Base-by-base conservation (phyloP, 1,140 invertebrate genomes). In the Papilio xuthus region DNA sequence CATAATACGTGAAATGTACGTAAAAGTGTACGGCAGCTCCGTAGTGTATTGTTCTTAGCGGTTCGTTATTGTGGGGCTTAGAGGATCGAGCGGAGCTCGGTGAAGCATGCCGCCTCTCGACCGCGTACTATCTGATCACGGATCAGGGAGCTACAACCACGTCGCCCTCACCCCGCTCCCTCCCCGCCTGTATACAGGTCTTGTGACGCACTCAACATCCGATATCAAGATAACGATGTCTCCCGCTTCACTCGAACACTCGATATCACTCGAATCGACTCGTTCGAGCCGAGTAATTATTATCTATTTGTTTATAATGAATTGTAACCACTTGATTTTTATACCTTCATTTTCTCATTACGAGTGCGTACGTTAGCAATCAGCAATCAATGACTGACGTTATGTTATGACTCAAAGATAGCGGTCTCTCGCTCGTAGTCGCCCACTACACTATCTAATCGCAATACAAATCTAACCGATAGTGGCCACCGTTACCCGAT, bases 261-360 rank as follows among this genome's bases (percentile, higher is more conserved):
- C 84, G 77, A 85, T 83, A 67, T 78, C 87, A 85, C 88, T 88
- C 84, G 79, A 87, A 86, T 83, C 84, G 78, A 89, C 89, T 90
- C 82, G 86, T 89, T 88, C 85, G 87, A 87, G 82, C 86, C 85
- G 74, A 87, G 82, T 92, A 91, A 92, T 92, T 92, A 92, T 90
- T 67, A 91, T 87, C 88, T 88, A 90, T 90, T 92, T 92, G 89
- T 88, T 89, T 89, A 88, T 91, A 92, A 92, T 91, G 89, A 90
- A 91, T 86, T 85, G 85, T 84, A 80, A 84, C 85, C 83, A 83
- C 84, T 82, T 81, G 78, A 72, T 42, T 72, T 73, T 50, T 23
- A 47, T 50, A 20, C 67, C 77, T 77, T 79, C 67, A 82, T 70
- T 73, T 71, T 72, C 20, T 79, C 79, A 80, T 84, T 80, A 77